A percentile compares a stretch with the other conserved stretches of the same genome.
phyloP scores from a whole-genome alignment of 64 coral and sea anemone species.

The Actinia equina region DNA sequence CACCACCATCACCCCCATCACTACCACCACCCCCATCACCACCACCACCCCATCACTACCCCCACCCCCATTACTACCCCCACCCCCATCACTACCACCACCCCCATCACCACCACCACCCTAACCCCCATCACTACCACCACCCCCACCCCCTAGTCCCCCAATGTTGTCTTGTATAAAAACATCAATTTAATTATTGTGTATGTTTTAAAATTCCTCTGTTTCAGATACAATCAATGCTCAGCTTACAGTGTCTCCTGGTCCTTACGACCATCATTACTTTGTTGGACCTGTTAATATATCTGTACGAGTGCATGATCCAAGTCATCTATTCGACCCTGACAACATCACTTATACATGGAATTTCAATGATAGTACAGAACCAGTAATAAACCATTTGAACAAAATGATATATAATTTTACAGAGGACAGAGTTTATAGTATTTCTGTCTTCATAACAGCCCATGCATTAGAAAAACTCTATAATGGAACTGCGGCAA shows the following conservation, averaged over 20 bases:
- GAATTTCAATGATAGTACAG: conserved; percentile 23
- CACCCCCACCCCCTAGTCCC: too few species aligned
- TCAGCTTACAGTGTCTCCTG: background rate
- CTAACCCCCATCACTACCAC: too few species aligned
- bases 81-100: too few species aligned
- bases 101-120: too few species aligned
- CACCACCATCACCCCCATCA: too few species aligned
- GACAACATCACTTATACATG: background rate
- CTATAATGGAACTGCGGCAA: conserved; percentile 9
- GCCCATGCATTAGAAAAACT: background rate
- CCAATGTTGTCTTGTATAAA: too few species aligned
- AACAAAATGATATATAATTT: conserved; percentile 25
- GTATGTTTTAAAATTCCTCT: background rate
- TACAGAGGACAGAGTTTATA: conserved; percentile 8
- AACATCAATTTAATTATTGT: background rate
- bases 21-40: too few species aligned
- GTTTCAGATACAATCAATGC: conserved; percentile 6
- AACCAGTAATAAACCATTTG: background rate
- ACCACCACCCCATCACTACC: too few species aligned
- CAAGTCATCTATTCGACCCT: conserved; percentile 13
- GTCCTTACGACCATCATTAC: background rate
- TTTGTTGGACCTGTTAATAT: conserved; percentile 28
- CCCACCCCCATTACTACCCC: too few species aligned
- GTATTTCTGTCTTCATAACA: conserved; percentile 9
- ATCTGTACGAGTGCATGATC: conserved; percentile 11